Conservation (phyloP, 2,797 vertebrate genomes). For the Bovichtus variegatus region DNA sequence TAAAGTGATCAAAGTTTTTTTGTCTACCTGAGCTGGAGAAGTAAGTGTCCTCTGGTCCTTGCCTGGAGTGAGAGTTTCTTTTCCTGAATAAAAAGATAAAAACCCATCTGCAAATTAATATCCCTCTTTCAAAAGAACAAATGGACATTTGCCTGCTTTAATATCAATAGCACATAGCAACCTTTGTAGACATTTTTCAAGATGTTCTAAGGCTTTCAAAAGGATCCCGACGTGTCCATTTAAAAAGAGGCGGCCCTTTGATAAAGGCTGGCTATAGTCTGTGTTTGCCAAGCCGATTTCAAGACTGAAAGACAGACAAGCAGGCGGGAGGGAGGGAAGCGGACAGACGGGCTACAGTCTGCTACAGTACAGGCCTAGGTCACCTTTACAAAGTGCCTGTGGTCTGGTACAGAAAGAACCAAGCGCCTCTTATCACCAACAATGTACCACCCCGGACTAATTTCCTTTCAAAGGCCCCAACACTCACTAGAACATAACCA, state of each 20-base stretch:
- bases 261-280: conserved; percentile 63
- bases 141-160: conserved; percentile 29
- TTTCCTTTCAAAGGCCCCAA: conserved; percentile 77
- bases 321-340: conserved; percentile 58
- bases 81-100: conserved; percentile 80
- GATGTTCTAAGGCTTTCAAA: conserved; percentile 52
- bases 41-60: conserved; percentile 92
- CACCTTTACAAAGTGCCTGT: conserved; percentile 76
- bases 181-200: conserved; percentile 47
- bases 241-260: conserved; percentile 67
- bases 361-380: conserved; percentile 63
- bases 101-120: conserved; percentile 42
- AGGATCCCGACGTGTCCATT: conserved; percentile 62
- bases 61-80: conserved; percentile 86
- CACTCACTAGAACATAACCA: conserved; percentile 73
- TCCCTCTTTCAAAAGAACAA: conserved; percentile 27
- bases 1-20: conserved; percentile 3
- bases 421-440: conserved; percentile 81
- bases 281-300: conserved; percentile 81
- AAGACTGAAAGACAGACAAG: conserved; percentile 69
- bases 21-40: conserved; percentile 93
- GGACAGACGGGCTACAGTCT: conserved; percentile 63
- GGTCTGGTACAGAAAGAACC: conserved; percentile 70
- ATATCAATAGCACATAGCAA: conserved; percentile 60
- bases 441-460: conserved; percentile 77